Conservation (phyloP, 2,888 invertebrate genomes). For the Caradrina kadenii region DNA sequence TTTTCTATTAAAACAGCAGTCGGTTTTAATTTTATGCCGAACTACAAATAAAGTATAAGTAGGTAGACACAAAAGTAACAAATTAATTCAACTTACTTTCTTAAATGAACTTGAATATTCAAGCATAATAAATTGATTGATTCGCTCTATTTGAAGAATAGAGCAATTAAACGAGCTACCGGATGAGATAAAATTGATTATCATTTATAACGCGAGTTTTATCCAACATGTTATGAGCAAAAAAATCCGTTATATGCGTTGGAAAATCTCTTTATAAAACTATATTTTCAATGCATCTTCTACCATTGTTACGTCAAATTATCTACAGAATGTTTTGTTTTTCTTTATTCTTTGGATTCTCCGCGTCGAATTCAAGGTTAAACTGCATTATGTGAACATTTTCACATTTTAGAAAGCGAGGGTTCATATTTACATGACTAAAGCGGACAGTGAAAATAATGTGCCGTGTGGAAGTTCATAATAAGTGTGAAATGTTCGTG, state of each 20-base stretch:
- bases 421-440: slow-evolving; percentile 84
- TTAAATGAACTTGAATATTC: slow-evolving; percentile 68
- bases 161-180: slow-evolving; percentile 75
- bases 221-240: slow-evolving; percentile 57
- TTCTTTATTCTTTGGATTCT: slow-evolving; percentile 63
- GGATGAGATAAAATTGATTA: slow-evolving; percentile 71
- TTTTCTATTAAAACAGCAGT: neutral
- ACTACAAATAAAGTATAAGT: neutral
- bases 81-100: slow-evolving; percentile 36
- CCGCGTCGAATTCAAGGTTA: slow-evolving; percentile 77
- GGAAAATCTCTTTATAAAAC: slow-evolving; percentile 48
- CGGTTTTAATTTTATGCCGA: neutral
- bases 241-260: slow-evolving; percentile 54
- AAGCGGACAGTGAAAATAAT: slow-evolving; percentile 73
- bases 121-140: slow-evolving; percentile 65
- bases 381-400: slow-evolving; percentile 72
- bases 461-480: slow-evolving; percentile 67
- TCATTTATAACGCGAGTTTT: slow-evolving; percentile 57
- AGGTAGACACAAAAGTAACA: slow-evolving; percentile 2
- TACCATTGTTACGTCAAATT: slow-evolving; percentile 71
- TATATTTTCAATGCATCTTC: slow-evolving; percentile 62
- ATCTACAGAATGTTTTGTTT: slow-evolving; percentile 62
- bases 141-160: slow-evolving; percentile 79
- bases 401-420: slow-evolving; percentile 89
- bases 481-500: slow-evolving; percentile 76